Evolutionary conservation across 2,113 vertebrate species (phyloP).

Genomic region (Mionectes macconnelli): DNA sequence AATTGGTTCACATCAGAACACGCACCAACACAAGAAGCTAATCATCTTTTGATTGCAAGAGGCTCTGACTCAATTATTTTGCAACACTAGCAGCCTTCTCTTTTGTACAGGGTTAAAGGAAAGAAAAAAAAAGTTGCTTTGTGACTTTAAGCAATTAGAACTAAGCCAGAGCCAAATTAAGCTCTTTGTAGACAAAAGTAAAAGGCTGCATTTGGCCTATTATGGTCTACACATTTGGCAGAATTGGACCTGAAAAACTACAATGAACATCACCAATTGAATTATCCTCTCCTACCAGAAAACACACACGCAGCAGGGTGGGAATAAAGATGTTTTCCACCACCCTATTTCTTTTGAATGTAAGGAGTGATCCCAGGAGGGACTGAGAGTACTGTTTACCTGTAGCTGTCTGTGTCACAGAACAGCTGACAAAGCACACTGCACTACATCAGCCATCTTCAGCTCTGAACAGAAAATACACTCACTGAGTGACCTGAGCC

Average conservation of each 20-base stretch:
- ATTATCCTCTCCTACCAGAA: not conserved
- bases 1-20: slow-evolving; percentile 41
- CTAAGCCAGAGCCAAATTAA: slow-evolving; percentile 8
- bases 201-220: not conserved
- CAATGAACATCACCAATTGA: not conserved
- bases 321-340: not conserved
- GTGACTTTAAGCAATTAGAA: slow-evolving; percentile 27
- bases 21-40: slow-evolving; percentile 21
- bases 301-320: not conserved
- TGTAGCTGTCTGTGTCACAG: not conserved
- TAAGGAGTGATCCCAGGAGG: not conserved
- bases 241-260: not conserved
- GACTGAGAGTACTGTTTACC: not conserved
- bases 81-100: not conserved
- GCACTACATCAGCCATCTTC: not conserved
- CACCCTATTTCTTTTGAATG: not conserved
- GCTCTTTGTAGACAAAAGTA: not conserved
- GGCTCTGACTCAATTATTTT: slow-evolving; percentile 49
- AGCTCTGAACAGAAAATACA: not conserved
- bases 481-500: not conserved
- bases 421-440: not conserved
- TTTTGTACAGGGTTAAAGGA: slow-evolving; percentile 38
- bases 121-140: not conserved
- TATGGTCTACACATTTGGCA: not conserved
- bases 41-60: slow-evolving; percentile 41